phyloP scores from a whole-genome alignment of 2,888 invertebrate species.

The Scaptodrosophila latifasciaeformis region DNA sequence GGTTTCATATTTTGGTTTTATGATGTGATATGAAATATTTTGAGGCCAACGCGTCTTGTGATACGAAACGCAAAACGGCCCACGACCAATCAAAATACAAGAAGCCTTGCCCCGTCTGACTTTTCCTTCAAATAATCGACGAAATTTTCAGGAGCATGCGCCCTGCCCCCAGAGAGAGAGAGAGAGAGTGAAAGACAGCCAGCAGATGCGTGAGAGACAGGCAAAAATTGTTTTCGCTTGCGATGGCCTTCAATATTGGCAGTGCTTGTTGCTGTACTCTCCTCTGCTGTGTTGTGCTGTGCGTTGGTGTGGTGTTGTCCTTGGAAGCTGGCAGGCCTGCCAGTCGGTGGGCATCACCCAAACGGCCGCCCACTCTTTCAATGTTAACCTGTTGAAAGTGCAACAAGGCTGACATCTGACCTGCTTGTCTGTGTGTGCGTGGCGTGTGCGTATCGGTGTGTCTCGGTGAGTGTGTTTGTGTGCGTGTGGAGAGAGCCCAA shows the following conservation, averaged over 20 bases:
- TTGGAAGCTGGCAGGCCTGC: background rate
- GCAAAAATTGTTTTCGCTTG: conserved; percentile 7
- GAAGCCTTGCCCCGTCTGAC: background rate
- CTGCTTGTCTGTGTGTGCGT: background rate
- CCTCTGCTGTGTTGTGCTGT: background rate
- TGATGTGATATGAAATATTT: background rate
- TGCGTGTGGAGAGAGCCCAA: too few relatives aligned
- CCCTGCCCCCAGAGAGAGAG: too few relatives aligned
- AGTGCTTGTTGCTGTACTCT: background rate
- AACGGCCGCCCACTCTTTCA: conserved; percentile 20
- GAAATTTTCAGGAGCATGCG: background rate
- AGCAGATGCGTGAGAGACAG: conserved; percentile 17
- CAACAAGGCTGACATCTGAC: conserved; percentile 12
- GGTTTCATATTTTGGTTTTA: too few relatives aligned
- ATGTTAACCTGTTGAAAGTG: conserved; percentile 62
- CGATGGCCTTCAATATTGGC: background rate
- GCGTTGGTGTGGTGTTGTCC: too few relatives aligned
- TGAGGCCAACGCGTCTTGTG: too few relatives aligned
- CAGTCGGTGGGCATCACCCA: background rate
- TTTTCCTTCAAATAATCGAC: background rate
- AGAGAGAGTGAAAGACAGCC: background rate
- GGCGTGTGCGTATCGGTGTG: background rate
- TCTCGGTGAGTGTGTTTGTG: too few relatives aligned
- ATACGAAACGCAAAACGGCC: background rate
- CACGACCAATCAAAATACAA: background rate